Conservation (phyloP, 2,113 vertebrate species). For the Irena cyanogastra region DNA sequence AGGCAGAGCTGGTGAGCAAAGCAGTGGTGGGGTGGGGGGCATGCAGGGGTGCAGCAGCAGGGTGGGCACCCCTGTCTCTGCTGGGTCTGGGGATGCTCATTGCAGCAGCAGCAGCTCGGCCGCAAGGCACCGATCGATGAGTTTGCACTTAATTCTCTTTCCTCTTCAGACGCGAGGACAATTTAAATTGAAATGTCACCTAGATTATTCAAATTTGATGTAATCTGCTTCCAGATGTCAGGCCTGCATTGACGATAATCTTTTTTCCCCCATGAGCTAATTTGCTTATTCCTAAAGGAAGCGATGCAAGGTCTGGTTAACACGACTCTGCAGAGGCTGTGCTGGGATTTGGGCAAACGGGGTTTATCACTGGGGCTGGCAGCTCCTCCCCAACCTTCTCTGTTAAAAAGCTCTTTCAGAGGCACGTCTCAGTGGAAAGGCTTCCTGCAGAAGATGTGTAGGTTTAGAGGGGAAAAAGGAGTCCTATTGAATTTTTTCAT, state of each 20-base stretch:
- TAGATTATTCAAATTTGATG: neutral
- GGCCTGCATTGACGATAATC: neutral
- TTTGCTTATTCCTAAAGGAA: neutral
- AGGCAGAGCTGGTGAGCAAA: neutral
- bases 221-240: neutral
- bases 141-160: neutral
- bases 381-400: neutral
- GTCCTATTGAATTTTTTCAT: neutral
- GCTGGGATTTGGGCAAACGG: neutral
- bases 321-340: neutral
- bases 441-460: neutral
- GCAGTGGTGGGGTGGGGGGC: rapidly evolving
- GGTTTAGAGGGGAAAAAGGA: neutral
- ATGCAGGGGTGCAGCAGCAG: rapidly evolving
- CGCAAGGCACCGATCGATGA: rapidly evolving
- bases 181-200: neutral
- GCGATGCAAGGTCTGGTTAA: neutral
- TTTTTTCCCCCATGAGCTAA: neutral
- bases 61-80: rapidly evolving
- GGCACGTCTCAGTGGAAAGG: neutral
- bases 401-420: neutral
- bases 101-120: neutral
- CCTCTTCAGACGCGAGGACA: neutral
- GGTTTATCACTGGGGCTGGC: neutral
- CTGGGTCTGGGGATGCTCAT: neutral